Evolutionary conservation across 2,888 invertebrate genomes (phyloP).

Genomic region (Calliphora vomitoria): DNA sequence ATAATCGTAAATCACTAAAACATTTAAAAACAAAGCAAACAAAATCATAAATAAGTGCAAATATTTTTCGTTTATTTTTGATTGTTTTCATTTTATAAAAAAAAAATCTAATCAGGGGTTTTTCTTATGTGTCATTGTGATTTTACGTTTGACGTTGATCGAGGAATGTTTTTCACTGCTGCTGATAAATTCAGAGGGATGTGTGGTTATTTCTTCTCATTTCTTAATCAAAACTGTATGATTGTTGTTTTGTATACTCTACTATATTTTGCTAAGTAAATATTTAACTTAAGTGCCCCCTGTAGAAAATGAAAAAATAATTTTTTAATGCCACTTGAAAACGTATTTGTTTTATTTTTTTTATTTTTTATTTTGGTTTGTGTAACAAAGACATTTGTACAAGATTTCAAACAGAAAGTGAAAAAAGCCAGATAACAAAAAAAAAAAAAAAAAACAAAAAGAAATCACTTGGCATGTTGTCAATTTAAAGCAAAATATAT

Average conservation of each 20-base stretch:
- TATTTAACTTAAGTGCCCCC: constrained; percentile 40
- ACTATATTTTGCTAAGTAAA: constrained; percentile 48
- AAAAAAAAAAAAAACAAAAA: constrained; percentile 22
- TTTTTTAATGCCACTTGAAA: constrained; percentile 46
- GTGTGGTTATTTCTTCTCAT: not conserved
- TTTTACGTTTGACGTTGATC: constrained; percentile 1
- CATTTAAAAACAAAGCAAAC: not conserved
- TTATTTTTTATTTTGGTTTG: not conserved
- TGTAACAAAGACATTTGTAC: constrained; percentile 36
- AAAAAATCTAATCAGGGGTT: constrained; percentile 29
- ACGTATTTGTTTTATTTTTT: not conserved
- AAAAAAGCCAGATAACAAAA: not conserved
- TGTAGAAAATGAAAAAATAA: constrained; percentile 9
- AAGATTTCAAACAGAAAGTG: constrained; percentile 35
- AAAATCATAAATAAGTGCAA: not conserved
- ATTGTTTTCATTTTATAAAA: not conserved
- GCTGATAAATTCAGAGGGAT: constrained; percentile 22
- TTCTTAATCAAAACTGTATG: not conserved
- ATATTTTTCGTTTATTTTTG: not conserved
- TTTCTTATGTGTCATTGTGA: constrained; percentile 55
- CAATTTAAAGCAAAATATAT: constrained; percentile 41
- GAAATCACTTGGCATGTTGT: constrained; percentile 61
- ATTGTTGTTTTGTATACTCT: constrained; percentile 23
- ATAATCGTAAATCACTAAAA: not conserved
- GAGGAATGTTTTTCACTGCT: constrained; percentile 33